Percentiles rank a stretch among this genome's conserved stretches.
Evolutionary conservation across 1,140 invertebrate genomes (phyloP).

Genomic region (Zaprionus camerounensis): DNA sequence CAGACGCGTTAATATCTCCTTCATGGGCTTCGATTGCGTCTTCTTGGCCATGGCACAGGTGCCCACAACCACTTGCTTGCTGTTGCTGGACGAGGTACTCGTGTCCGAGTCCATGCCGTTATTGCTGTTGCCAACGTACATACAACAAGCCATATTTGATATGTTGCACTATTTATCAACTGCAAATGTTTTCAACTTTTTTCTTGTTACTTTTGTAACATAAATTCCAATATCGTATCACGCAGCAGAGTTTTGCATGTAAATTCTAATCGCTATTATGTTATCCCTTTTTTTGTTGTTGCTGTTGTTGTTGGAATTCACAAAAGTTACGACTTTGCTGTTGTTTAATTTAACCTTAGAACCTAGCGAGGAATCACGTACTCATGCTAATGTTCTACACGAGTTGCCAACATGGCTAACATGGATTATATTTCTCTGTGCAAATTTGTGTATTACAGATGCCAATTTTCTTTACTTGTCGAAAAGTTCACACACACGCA

Average conservation of each 20-base stretch:
- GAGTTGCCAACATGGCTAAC: not conserved
- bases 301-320: not conserved
- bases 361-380: constrained; percentile 15
- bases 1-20: constrained; percentile 96
- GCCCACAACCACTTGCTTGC: constrained; percentile 93
- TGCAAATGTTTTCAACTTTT: not conserved
- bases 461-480: constrained; percentile 11
- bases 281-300: not conserved
- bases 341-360: constrained; percentile 1
- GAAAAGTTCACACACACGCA: constrained; percentile 11
- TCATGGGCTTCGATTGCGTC: constrained; percentile 99
- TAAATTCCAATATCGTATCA: constrained; percentile 4
- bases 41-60: constrained; percentile 99
- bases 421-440: constrained; percentile 3
- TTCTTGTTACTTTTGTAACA: not conserved
- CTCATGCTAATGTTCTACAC: constrained; percentile 14
- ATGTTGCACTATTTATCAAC: too few relatives aligned
- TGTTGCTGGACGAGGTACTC: constrained; percentile 81
- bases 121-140: constrained; percentile 85
- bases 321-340: constrained; percentile 1
- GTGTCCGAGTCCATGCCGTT: constrained; percentile 87
- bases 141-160: too few relatives aligned
- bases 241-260: not conserved
- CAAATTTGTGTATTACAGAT: constrained; percentile 12
- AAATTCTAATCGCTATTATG: not conserved